Conservation (phyloP, 2,113 vertebrate genomes). For the Dunckerocampus dactyliophorus region DNA sequence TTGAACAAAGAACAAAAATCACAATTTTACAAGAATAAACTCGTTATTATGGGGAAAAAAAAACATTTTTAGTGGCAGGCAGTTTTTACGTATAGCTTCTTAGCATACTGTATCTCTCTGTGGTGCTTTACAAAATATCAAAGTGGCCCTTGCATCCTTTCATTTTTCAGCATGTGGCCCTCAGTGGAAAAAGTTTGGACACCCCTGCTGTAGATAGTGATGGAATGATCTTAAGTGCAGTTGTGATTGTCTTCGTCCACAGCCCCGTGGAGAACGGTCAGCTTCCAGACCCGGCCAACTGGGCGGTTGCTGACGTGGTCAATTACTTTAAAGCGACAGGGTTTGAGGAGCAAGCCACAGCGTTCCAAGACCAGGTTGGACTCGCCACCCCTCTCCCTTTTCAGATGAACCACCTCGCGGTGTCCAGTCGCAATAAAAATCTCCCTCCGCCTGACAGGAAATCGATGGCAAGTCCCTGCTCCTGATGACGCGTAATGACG, state of each 20-base stretch:
- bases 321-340: slow-evolving; percentile 95
- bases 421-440: slow-evolving; percentile 13
- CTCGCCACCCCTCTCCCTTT: neutral
- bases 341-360: slow-evolving; percentile 93
- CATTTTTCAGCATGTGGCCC: too few species aligned
- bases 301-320: slow-evolving; percentile 92
- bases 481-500: slow-evolving; percentile 97
- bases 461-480: slow-evolving; percentile 98
- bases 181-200: too few species aligned
- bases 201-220: too few species aligned
- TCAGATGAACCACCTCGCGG: neutral
- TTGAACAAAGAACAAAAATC: too few species aligned
- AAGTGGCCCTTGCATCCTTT: too few species aligned
- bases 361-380: slow-evolving; percentile 95
- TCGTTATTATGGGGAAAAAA: too few species aligned
- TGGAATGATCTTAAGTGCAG: too few species aligned
- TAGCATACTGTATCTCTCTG: too few species aligned
- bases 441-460: slow-evolving; percentile 76
- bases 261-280: slow-evolving; percentile 84
- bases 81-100: too few species aligned
- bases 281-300: slow-evolving; percentile 89
- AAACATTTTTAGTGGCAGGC: too few species aligned
- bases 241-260: neutral
- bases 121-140: too few species aligned
- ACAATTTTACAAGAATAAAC: too few species aligned